Conservation (phyloP, 2,113 vertebrate species). For the Paradoxurus hermaphroditus region DNA sequence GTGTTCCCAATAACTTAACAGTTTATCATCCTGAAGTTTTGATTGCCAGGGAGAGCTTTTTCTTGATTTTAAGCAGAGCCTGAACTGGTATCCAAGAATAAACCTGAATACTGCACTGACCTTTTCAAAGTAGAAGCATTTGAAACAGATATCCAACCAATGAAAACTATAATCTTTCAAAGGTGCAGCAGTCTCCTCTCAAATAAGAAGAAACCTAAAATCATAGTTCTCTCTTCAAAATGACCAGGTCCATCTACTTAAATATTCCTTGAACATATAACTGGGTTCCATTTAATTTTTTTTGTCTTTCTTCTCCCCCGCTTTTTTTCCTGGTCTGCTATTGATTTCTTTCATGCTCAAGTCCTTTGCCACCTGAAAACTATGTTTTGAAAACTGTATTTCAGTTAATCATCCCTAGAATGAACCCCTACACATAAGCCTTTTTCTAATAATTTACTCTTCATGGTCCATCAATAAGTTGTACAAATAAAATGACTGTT, state of each 20-base stretch:
- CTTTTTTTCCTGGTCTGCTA: conserved; percentile 27
- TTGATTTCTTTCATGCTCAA: conserved; percentile 48
- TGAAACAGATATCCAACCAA: not conserved
- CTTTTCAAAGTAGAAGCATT: conserved; percentile 57
- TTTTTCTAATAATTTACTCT: conserved; percentile 59
- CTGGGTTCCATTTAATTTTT: not conserved
- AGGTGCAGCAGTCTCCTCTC: not conserved
- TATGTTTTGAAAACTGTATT: conserved; percentile 62
- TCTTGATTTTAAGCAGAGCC: conserved; percentile 1
- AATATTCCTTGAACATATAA: conserved; percentile 62
- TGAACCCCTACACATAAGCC: not conserved
- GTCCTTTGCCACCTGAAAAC: conserved; percentile 60
- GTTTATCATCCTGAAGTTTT: not conserved
- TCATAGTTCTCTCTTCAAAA: not conserved
- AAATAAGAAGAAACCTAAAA: not conserved
- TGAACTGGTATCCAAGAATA: conserved; percentile 48
- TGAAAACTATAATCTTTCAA: not conserved
- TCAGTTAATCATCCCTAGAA: conserved; percentile 52
- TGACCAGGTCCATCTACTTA: conserved; percentile 38
- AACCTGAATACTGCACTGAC: not conserved
- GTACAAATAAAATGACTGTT: conserved; percentile 73
- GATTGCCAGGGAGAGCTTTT: conserved; percentile 21
- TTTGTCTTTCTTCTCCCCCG: not conserved
- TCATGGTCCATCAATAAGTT: conserved; percentile 66
- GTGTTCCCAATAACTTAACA: not conserved